Base-by-base conservation (phyloP, 2,113 vertebrate genomes). In the Thalassoma bifasciatum region DNA sequence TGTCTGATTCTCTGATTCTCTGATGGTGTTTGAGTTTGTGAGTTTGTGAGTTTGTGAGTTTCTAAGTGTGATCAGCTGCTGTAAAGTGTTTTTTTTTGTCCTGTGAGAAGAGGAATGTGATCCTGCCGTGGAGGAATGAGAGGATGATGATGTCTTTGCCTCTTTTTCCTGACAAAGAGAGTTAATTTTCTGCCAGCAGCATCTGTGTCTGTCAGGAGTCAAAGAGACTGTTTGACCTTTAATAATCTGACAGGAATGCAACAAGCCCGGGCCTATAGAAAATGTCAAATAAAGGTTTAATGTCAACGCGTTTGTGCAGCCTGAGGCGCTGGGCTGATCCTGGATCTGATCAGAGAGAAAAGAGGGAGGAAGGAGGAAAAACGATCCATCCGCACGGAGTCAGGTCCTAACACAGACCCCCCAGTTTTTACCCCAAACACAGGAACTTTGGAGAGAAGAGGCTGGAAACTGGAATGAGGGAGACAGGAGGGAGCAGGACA, bases 321-420 rank as follows among this genome's bases (percentile, higher is more conserved):
- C 84, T 73, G 26, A 22, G 85, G 91, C 85, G 36, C 13, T 62
- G 57, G 66, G 51, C 58, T 57, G 68, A n/a, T n/a, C n/a, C n/a
- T n/a, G n/a, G n/a, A n/a, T n/a, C n/a, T n/a, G 46, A 65, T 67
- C 67, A 23, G 42, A 51, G n/a, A 69, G 37, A 38, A 77, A 70
- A 16, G n/a, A 30, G 30, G 19, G 42, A 42, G 60, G 23, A 12
- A 14, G 34, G 26, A 42, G 13, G 47, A 49, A 30, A 47, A 19
- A 19, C n/a, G 19, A 89, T 92, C 85, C 77, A 10, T 92, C 90
- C 91, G 90, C 89, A 17, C n/a, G 3, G 0, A 10, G 36, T 38
- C 10, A 4, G 40, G 74, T 19, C 26, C 66, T 68, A 77, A 38
- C 52, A 63, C n/a, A n/a, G n/a, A n/a, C n/a, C n/a, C n/a, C n/a